A percentile compares a stretch with the other conserved stretches of the same genome.
Conservation (phyloP, 2,888 invertebrate species). For the Plagiodera versicolora region DNA sequence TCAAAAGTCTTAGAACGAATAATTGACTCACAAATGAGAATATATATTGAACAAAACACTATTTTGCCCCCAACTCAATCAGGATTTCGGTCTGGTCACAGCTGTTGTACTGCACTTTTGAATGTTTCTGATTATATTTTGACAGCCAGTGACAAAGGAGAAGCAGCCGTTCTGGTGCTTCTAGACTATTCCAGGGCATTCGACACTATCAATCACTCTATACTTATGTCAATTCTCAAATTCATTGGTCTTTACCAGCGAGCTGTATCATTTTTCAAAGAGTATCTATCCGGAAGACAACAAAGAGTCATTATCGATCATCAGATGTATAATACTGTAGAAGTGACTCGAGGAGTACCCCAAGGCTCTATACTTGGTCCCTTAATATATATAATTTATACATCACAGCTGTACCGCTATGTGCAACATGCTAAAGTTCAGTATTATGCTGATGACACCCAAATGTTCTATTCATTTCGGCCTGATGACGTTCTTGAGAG, state of each 20-base stretch:
- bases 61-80: conserved; percentile 6
- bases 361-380: conserved; percentile 5
- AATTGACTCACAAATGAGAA: conserved; percentile 6
- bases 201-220: conserved; percentile 16
- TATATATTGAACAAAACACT: not conserved
- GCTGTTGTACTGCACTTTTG: conserved; percentile 10
- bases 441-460: conserved; percentile 9
- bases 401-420: not conserved
- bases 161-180: conserved; percentile 6
- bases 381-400: conserved; percentile 8
- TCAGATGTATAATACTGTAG: not conserved
- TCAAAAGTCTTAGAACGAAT: conserved; percentile 16
- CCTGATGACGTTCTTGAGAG: not conserved
- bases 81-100: conserved; percentile 16
- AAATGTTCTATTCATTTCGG: conserved; percentile 4
- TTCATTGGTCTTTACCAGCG: conserved; percentile 12
- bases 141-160: conserved; percentile 1
- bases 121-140: conserved; percentile 14
- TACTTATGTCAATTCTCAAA: conserved; percentile 13
- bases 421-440: not conserved
- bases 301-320: conserved; percentile 7
- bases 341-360: conserved; percentile 3
- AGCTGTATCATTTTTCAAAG: not conserved
- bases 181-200: conserved; percentile 19
- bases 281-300: conserved; percentile 6